Conservation (phyloP, 2,113 vertebrate species). For the Heloderma charlesbogerti region DNA sequence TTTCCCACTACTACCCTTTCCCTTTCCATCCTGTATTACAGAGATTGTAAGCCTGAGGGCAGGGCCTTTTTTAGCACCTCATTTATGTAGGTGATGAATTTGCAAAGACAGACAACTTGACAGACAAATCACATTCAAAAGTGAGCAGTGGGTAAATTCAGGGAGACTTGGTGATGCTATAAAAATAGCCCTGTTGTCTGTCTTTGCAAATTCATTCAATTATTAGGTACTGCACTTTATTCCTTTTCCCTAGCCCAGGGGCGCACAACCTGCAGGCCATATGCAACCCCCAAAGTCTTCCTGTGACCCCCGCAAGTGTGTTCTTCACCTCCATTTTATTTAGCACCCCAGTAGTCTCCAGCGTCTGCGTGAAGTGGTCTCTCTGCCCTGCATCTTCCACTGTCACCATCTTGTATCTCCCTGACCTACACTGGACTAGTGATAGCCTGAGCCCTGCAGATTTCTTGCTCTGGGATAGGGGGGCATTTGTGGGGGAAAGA, state of each 20-base stretch:
- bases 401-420: background rate
- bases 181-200: fast-evolving
- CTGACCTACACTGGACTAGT: too few relatives aligned
- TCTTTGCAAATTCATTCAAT: background rate
- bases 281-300: too few relatives aligned
- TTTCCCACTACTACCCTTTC: too few relatives aligned
- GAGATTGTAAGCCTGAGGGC: too few relatives aligned
- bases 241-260: background rate
- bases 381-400: slow-evolving; percentile 69
- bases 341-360: slow-evolving; percentile 91
- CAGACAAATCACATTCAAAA: background rate
- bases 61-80: too few relatives aligned
- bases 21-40: too few relatives aligned
- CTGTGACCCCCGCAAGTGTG: background rate
- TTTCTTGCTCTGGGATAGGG: too few relatives aligned
- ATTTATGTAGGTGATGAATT: too few relatives aligned
- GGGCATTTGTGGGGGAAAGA: too few relatives aligned
- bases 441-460: too few relatives aligned
- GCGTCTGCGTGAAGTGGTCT: slow-evolving; percentile 92
- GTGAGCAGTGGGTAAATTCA: background rate
- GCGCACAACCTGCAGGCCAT: too few relatives aligned
- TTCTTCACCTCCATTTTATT: slow-evolving; percentile 90
- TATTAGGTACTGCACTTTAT: background rate
- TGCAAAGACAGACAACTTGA: too few relatives aligned
- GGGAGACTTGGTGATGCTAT: background rate